phyloP scores from a whole-genome alignment of 2,797 vertebrate species.

The Florisuga fusca region DNA sequence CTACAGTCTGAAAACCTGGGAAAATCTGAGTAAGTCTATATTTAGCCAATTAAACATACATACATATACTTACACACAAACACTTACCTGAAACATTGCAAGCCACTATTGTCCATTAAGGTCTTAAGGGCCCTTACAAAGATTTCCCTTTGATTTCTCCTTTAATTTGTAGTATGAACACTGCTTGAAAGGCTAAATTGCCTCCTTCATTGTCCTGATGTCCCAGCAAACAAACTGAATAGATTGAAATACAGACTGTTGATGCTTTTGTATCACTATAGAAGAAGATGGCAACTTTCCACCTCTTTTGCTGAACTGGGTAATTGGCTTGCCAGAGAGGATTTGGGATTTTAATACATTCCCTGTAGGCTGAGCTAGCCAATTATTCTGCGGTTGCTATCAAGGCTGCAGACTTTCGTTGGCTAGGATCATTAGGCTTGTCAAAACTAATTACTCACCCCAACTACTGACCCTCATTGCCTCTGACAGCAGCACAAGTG shows the following conservation, averaged over 20 bases:
- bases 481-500: slow-evolving; percentile 78
- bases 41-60: neutral
- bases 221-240: slow-evolving; percentile 64
- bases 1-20: neutral
- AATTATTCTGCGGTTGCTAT: slow-evolving; percentile 79
- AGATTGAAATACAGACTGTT: slow-evolving; percentile 72
- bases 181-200: slow-evolving; percentile 70
- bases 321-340: slow-evolving; percentile 78
- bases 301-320: slow-evolving; percentile 69
- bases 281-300: slow-evolving; percentile 77
- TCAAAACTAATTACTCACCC: slow-evolving; percentile 84
- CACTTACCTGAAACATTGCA: neutral
- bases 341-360: slow-evolving; percentile 79
- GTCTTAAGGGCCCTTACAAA: neutral
- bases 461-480: slow-evolving; percentile 78
- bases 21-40: neutral
- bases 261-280: slow-evolving; percentile 75
- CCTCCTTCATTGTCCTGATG: slow-evolving; percentile 66
- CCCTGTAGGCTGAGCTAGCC: slow-evolving; percentile 76
- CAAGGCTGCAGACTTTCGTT: slow-evolving; percentile 77
- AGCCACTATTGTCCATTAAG: neutral
- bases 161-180: slow-evolving; percentile 39
- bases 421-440: slow-evolving; percentile 80
- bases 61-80: neutral
- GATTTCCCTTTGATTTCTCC: slow-evolving; percentile 53